A percentile compares a stretch with the other conserved stretches of the same genome.
Evolutionary conservation across 1,140 invertebrate species (phyloP).

Genomic region (Ceratina calcarata): DNA sequence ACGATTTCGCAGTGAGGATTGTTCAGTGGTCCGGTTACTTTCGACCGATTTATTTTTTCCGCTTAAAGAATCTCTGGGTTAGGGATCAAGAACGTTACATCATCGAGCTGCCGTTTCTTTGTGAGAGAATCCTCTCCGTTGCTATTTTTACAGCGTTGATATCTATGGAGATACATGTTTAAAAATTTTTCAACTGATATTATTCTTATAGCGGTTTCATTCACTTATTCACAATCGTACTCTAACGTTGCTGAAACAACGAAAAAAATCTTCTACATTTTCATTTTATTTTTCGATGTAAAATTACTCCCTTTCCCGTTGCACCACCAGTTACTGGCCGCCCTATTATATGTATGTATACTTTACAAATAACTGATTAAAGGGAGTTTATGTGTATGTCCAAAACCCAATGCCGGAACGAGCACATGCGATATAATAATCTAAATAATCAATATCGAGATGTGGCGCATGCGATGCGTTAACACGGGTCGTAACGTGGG

Average conservation of each 20-base stretch:
- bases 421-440: background rate
- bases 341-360: no score
- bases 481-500: background rate
- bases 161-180: no score
- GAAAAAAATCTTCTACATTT: no score
- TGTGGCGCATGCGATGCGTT: background rate
- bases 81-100: constrained; percentile 24
- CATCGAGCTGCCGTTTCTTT: background rate
- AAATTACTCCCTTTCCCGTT: no score
- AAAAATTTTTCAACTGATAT: no score
- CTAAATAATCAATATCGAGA: background rate
- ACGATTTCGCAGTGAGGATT: constrained; percentile 20
- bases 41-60: constrained; percentile 50
- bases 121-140: background rate
- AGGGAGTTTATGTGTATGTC: no score
- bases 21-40: constrained; percentile 38
- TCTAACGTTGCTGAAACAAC: no score
- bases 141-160: background rate
- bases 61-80: constrained; percentile 34
- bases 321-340: no score
- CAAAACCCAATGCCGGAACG: background rate
- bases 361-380: no score
- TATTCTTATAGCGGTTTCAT: no score
- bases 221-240: no score
- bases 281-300: no score